Conservation (phyloP, 2,888 invertebrate genomes). For the Oscheius sp. region DNA sequence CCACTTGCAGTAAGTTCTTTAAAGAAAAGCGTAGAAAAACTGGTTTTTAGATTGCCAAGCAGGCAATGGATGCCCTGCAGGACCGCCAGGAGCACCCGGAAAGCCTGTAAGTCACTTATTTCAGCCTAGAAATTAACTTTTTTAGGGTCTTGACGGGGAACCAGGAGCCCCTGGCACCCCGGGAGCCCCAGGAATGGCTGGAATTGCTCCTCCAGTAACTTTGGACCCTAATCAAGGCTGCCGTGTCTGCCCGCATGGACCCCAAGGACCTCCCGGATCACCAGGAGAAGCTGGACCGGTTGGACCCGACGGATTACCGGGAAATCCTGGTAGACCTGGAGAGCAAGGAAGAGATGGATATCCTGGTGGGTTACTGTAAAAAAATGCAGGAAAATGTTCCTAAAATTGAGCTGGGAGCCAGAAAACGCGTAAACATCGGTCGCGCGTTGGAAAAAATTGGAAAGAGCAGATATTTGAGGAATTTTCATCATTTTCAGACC, state of each 20-base stretch:
- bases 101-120: constrained; percentile 51
- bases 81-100: constrained; percentile 60
- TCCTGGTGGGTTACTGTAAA: constrained; percentile 42
- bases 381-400: neutral
- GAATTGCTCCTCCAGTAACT: constrained; percentile 67
- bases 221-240: constrained; percentile 64
- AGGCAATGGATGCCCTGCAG: constrained; percentile 59
- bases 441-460: too few species aligned
- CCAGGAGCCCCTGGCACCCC: constrained; percentile 57
- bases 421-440: too few species aligned
- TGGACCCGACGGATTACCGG: constrained; percentile 63
- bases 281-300: constrained; percentile 62
- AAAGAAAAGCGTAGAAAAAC: neutral
- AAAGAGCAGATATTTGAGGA: too few species aligned
- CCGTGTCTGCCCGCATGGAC: constrained; percentile 67
- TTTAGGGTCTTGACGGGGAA: constrained; percentile 51
- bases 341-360: constrained; percentile 63
- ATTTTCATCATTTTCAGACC: too few species aligned
- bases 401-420: too few species aligned
- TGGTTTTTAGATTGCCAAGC: constrained; percentile 53
- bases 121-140: too few species aligned
- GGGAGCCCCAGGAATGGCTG: constrained; percentile 66
- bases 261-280: constrained; percentile 67
- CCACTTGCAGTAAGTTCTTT: constrained; percentile 51
- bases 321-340: constrained; percentile 62